Percentiles rank a stretch among this genome's conserved stretches.
Evolutionary conservation across 2,113 vertebrate genomes (phyloP).

Genomic region (Callaeas wilsoni): DNA sequence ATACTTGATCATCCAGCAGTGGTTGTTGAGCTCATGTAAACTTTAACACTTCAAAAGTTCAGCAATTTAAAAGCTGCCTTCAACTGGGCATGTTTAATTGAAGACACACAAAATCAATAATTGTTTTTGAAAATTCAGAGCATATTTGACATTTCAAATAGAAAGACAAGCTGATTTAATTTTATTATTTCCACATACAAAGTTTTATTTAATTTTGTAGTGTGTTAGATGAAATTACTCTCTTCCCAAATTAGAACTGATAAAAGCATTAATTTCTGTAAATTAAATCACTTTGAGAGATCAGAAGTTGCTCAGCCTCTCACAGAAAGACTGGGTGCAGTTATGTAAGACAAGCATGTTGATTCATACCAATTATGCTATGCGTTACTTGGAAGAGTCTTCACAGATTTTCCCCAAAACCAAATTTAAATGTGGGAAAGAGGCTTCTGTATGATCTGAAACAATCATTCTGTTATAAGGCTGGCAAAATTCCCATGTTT

Average conservation of each 20-base stretch:
- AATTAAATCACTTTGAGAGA: conserved; percentile 7
- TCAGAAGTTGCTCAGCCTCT: conserved; percentile 8
- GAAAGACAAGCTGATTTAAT: not conserved
- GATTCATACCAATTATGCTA: conserved; percentile 48
- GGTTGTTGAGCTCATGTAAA: not conserved
- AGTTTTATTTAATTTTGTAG: conserved; percentile 16
- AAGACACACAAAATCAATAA: not conserved
- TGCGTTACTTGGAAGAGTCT: conserved; percentile 4
- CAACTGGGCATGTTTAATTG: not conserved
- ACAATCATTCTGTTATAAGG: not conserved
- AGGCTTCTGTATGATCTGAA: not conserved
- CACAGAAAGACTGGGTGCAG: not conserved
- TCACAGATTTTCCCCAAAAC: not conserved
- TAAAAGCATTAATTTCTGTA: conserved; percentile 16
- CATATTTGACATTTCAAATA: not conserved
- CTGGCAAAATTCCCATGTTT: not conserved
- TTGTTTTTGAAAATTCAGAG: not conserved
- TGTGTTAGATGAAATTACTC: not conserved
- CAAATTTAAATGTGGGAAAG: not conserved
- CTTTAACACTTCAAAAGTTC: not conserved
- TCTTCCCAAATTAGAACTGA: not conserved
- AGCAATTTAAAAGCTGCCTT: not conserved
- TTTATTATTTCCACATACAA: not conserved
- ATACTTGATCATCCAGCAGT: not conserved
- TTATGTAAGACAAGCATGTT: conserved; percentile 27